Evolutionary conservation across 2,113 vertebrate genomes (phyloP).

Genomic region (Pluvianellus socialis): DNA sequence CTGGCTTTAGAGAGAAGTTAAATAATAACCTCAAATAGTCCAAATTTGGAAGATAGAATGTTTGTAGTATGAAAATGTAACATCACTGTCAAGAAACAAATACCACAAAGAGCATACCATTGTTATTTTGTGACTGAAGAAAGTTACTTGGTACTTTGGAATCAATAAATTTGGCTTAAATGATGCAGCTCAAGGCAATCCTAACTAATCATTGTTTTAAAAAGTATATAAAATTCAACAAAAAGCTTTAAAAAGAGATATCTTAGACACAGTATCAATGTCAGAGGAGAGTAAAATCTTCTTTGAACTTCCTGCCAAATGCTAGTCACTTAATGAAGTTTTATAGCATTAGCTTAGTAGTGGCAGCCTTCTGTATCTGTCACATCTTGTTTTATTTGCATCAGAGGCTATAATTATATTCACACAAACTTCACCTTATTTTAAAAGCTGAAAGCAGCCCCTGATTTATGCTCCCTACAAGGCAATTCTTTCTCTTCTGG

Average conservation of each 20-base stretch:
- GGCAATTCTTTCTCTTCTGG: slow-evolving; percentile 32
- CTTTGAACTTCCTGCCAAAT: slow-evolving; percentile 61
- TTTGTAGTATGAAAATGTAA: background rate
- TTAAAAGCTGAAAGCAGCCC: slow-evolving; percentile 25
- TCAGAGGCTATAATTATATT: slow-evolving; percentile 57
- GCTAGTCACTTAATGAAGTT: slow-evolving; percentile 51
- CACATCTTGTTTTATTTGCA: slow-evolving; percentile 68
- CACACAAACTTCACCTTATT: slow-evolving; percentile 30
- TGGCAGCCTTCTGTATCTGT: slow-evolving; percentile 41
- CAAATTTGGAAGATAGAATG: background rate
- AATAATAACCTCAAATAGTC: background rate
- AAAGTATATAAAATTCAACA: slow-evolving; percentile 7
- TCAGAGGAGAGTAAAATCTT: background rate
- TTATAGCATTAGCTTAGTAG: slow-evolving; percentile 39
- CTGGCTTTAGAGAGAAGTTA: background rate
- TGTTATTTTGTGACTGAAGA: background rate
- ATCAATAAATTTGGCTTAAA: background rate
- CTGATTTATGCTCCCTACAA: slow-evolving; percentile 64
- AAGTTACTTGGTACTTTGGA: slow-evolving; percentile 7
- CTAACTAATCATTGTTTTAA: background rate
- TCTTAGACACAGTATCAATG: slow-evolving; percentile 22
- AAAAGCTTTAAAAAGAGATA: slow-evolving; percentile 40
- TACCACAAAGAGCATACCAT: background rate
- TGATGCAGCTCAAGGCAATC: background rate
- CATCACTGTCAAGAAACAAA: background rate